These are phyloP conservation scores for Eulemur coronatus DNA, from an alignment of 2,797 vertebrate genomes.

Conservation along the genomic window DNA sequence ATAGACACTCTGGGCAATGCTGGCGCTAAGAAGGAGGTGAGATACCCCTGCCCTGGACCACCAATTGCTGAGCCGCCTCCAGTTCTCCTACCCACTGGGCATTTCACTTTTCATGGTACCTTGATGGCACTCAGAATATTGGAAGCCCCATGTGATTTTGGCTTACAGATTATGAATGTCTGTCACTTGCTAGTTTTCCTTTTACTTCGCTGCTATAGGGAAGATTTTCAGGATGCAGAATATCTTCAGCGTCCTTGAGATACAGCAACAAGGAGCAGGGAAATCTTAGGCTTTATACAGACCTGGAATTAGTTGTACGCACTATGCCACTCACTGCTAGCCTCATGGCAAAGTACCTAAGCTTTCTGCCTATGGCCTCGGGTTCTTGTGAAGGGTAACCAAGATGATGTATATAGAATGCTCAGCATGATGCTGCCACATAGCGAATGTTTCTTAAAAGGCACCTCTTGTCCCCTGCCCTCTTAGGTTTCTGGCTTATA, in stretches of 20 bases:
- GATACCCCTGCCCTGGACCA: neutral
- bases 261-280: neutral
- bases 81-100: neutral
- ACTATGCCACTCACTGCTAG: neutral
- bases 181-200: neutral
- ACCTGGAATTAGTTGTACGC: neutral
- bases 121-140: neutral
- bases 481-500: neutral
- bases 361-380: neutral
- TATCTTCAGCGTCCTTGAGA: neutral
- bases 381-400: neutral
- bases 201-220: neutral
- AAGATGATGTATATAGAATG: neutral
- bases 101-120: neutral
- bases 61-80: neutral
- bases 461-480: neutral
- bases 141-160: neutral
- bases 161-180: neutral
- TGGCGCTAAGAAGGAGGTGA: conserved; percentile 92
- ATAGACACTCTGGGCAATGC: conserved; percentile 88
- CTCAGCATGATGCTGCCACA: neutral
- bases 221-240: neutral
- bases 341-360: neutral
- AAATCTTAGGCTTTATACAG: neutral
- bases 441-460: neutral